Evolutionary conservation across 2,797 vertebrate genomes (phyloP).

Genomic region (Spheniscus humboldti): DNA sequence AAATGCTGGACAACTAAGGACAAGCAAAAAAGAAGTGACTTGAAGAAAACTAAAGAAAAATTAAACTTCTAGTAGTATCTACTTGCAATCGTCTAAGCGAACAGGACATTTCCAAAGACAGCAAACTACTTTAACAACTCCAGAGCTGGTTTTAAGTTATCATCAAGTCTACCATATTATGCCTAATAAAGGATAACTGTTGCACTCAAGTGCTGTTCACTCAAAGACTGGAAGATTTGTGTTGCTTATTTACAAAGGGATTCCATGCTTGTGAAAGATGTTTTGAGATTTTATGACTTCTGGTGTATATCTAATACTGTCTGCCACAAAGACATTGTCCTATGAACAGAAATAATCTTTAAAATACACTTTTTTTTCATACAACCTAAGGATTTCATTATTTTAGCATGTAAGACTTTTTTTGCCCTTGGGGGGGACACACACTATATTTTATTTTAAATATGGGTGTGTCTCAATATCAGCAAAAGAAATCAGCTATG

Average conservation of each 20-base stretch:
- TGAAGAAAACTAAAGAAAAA: background rate
- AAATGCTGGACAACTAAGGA: background rate
- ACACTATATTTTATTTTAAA: background rate
- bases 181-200: background rate
- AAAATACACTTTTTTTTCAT: background rate
- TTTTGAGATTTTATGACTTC: background rate
- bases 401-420: background rate
- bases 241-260: background rate
- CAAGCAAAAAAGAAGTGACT: background rate
- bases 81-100: background rate
- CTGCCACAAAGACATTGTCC: background rate
- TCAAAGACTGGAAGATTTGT: background rate
- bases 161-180: background rate
- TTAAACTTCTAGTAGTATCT: background rate
- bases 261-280: background rate
- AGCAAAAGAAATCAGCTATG: background rate
- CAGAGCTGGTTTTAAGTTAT: background rate
- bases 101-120: background rate
- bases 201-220: background rate
- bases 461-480: background rate
- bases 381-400: background rate
- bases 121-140: background rate
- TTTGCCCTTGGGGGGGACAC: no score
- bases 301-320: background rate
- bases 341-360: background rate